Base-by-base conservation (phyloP, 1,140 invertebrate species). In the Trachymyrmex septentrionalis region DNA sequence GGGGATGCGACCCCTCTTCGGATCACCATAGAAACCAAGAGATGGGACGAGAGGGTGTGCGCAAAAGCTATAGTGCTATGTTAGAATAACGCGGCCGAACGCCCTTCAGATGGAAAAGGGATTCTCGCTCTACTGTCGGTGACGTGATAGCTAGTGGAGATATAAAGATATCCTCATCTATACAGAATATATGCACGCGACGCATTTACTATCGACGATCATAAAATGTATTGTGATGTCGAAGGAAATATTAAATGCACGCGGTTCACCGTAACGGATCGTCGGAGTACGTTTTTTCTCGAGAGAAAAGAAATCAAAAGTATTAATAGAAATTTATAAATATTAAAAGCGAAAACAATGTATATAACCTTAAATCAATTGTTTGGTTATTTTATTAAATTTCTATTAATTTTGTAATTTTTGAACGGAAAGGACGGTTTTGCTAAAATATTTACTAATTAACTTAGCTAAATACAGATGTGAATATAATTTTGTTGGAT, bases 1-100 rank as follows among this genome's bases (percentile, higher is more conserved):
- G 63, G 91, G 88, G 90, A 89, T 64, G 82, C 73, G 48, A 78
- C 55, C 90, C 90, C 86, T 85, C 78, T 73, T 85, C 30, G 77
- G 55, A 87, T 93, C 86, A 69, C 91, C 92, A 93, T 92, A 90
- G 91, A 90, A 92, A 93, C 92, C 82, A 90, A 90, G 89, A 87
- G 89, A 90, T 77, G 80, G 72, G 61, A 64, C 84, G 85, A 86
- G 77, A 91, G 92, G 88, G 85, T 44, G 9, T 44, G 38, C 86
- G 91, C 85, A 92, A 91, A 88, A 87, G 90, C 89, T 87, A 88
- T 86, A 86, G 66, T 78, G 86, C 88, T 30, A 30, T 30, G 30
- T 30, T 90, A 85, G 78, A 87, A 90, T 90, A 90, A 90, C 88
- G 88, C 67, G 73, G 44, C 50, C 53, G 66, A 89, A 86, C 34